These are phyloP conservation scores for Porites lutea DNA, from an alignment of 64 coral and sea anemone genomes.

Conservation along the genomic window DNA sequence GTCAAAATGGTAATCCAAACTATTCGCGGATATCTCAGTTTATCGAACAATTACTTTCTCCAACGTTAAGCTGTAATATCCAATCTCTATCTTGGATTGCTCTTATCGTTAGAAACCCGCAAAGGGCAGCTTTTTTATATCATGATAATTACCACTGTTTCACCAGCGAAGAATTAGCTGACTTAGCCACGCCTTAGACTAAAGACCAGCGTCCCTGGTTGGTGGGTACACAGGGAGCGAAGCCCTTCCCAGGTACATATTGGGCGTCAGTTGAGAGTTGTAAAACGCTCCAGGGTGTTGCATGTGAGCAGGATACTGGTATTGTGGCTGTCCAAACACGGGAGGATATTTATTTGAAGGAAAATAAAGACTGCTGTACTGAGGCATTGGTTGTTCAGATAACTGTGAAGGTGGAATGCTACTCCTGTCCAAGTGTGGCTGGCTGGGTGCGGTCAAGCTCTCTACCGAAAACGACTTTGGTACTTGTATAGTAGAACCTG, in stretches of 20 bases:
- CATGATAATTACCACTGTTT: neutral
- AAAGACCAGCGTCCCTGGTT: constrained; percentile 77
- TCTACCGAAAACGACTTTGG: constrained; percentile 93
- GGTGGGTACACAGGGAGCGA: constrained; percentile 88
- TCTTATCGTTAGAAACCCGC: neutral
- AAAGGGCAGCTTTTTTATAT: neutral
- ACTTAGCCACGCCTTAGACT: neutral
- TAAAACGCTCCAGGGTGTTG: constrained; percentile 85
- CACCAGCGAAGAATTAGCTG: neutral
- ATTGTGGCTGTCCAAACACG: constrained; percentile 85
- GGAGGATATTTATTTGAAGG: constrained; percentile 87
- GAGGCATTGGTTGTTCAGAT: constrained; percentile 76
- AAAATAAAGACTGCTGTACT: constrained; percentile 90
- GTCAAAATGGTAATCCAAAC: neutral
- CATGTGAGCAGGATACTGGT: constrained; percentile 74
- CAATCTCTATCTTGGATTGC: neutral
- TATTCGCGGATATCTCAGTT: neutral
- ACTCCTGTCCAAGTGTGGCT: constrained; percentile 70
- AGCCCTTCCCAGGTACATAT: constrained; percentile 81
- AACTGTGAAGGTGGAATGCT: constrained; percentile 43
- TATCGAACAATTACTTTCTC: constrained; percentile 16
- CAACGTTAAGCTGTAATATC: neutral
- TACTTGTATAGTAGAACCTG: constrained; percentile 5
- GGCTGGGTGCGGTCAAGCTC: constrained; percentile 88
- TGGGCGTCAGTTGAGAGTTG: constrained; percentile 79